Percentiles rank a stretch among this genome's conserved stretches.
These are phyloP conservation scores for Eremophila alpestris DNA, from an alignment of 2,797 vertebrate genomes.

Conservation along the genomic window DNA sequence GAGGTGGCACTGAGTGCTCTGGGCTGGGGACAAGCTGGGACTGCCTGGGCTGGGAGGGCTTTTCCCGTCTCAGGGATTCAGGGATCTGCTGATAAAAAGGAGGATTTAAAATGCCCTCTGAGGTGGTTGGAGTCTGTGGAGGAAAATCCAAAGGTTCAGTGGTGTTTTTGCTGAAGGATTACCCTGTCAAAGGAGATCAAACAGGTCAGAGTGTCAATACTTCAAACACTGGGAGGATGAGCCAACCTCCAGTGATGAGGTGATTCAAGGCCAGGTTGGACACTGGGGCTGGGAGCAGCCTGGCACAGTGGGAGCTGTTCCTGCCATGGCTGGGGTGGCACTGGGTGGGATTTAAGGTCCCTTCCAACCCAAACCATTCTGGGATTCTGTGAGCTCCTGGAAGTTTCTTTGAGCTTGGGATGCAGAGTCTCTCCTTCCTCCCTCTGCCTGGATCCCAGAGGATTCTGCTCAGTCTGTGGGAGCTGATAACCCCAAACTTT, in stretches of 20 bases:
- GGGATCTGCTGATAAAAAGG: background rate
- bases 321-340: background rate
- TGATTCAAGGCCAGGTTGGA: background rate
- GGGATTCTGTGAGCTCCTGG: background rate
- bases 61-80: background rate
- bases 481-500: background rate
- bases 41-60: rapidly evolving
- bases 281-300: background rate
- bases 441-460: background rate
- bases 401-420: background rate
- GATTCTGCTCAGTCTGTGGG: background rate
- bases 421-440: background rate
- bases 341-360: no score
- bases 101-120: background rate
- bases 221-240: background rate
- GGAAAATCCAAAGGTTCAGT: background rate
- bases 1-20: background rate
- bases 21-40: background rate
- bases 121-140: background rate
- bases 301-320: background rate
- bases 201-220: background rate
- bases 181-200: background rate
- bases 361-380: rapidly evolving
- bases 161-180: background rate
- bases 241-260: background rate